phyloP scores from a whole-genome alignment of 2,113 vertebrate species.

The Mus spicilegus region DNA sequence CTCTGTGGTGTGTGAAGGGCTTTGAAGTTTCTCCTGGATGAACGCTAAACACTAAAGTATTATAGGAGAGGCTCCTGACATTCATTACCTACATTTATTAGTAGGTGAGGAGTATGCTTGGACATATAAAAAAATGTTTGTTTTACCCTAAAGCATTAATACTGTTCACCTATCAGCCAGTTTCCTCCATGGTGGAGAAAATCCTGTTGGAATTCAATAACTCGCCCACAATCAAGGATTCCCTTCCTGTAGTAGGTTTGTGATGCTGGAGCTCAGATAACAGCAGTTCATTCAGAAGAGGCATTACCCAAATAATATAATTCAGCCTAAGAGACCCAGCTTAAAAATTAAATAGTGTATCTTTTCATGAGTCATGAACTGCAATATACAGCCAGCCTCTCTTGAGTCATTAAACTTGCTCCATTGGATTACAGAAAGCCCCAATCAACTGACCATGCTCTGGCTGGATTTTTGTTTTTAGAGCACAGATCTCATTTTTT shows the following conservation, averaged over 20 bases:
- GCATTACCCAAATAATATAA: slow-evolving; percentile 56
- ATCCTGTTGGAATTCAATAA: slow-evolving; percentile 25
- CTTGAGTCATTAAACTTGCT: slow-evolving; percentile 70
- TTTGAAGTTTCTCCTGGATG: background rate
- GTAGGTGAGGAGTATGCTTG: background rate
- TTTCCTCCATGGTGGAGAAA: slow-evolving; percentile 38
- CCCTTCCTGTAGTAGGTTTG: slow-evolving; percentile 10
- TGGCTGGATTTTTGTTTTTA: slow-evolving; percentile 52
- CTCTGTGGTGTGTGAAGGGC: background rate
- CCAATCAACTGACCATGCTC: slow-evolving; percentile 42
- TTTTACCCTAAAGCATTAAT: slow-evolving; percentile 25
- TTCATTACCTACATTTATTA: background rate
- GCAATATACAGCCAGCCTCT: slow-evolving; percentile 45
- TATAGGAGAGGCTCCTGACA: background rate
- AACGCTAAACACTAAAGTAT: background rate
- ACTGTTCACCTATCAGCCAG: background rate
- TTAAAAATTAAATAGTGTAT: slow-evolving; percentile 76
- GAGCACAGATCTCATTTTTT: background rate
- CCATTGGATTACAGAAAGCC: slow-evolving; percentile 74
- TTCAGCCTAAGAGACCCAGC: slow-evolving; percentile 56
- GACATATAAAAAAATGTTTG: background rate
- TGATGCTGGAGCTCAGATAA: background rate
- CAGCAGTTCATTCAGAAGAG: slow-evolving; percentile 53
- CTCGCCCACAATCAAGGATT: slow-evolving; percentile 53
- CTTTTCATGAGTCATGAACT: slow-evolving; percentile 66